These are phyloP conservation scores for Micromys minutus DNA, from an alignment of 2,113 vertebrate species.

Conservation along the genomic window DNA sequence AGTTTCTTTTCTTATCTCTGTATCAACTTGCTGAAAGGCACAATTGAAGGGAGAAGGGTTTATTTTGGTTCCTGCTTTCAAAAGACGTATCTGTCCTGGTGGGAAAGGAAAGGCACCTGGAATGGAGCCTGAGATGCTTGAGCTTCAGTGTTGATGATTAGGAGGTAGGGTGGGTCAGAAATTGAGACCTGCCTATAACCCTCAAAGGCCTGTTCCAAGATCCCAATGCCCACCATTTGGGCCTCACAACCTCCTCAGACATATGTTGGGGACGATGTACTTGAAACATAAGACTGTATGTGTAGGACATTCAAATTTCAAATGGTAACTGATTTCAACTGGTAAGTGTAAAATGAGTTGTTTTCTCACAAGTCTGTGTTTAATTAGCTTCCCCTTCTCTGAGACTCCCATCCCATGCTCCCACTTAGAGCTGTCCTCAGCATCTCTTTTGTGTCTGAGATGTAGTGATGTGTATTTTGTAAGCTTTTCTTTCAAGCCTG, in stretches of 20 bases:
- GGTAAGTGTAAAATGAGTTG: not conserved
- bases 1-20: not conserved
- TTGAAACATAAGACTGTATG: not conserved
- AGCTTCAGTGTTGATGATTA: not conserved
- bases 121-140: not conserved
- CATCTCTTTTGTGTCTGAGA: not conserved
- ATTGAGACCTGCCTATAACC: not conserved
- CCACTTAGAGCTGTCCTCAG: not conserved
- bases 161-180: not conserved
- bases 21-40: not conserved
- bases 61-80: not conserved
- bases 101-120: not conserved
- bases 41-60: not conserved
- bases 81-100: not conserved
- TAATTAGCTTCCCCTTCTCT: constrained; percentile 22
- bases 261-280: not conserved
- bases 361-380: not conserved
- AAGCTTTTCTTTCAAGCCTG: not conserved
- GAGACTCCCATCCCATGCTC: not conserved
- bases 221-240: not conserved
- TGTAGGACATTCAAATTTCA: not conserved
- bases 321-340: not conserved
- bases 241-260: not conserved
- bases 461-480: not conserved
- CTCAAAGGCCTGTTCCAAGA: not conserved